Conservation (phyloP, 1,140 invertebrate species). For the Eufriesea mexicana region DNA sequence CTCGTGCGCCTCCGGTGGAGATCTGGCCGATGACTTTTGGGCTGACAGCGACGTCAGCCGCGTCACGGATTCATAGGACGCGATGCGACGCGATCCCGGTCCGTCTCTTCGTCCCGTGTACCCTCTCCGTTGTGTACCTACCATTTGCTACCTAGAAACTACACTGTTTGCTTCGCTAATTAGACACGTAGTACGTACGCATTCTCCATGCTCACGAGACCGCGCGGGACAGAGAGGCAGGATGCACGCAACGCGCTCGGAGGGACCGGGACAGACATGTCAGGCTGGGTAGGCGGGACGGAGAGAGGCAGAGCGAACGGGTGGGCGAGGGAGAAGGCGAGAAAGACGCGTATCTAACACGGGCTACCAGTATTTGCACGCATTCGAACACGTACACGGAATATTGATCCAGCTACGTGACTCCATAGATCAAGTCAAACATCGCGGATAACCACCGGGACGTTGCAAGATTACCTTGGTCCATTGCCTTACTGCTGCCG, state of each 20-base stretch:
- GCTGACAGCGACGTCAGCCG: not conserved
- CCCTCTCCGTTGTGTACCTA: constrained; percentile 54
- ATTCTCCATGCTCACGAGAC: constrained; percentile 49
- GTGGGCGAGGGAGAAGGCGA: constrained; percentile 1
- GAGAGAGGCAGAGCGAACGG: not conserved
- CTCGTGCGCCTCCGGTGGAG: not conserved
- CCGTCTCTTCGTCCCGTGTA: constrained; percentile 17
- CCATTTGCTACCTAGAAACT: constrained; percentile 73
- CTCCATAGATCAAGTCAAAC: constrained; percentile 68
- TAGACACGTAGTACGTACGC: constrained; percentile 75
- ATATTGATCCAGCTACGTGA: constrained; percentile 66
- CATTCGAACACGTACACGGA: constrained; percentile 59
- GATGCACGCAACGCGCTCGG: not conserved
- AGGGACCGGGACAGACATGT: not conserved
- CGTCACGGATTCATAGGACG: not conserved
- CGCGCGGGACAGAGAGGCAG: not conserved
- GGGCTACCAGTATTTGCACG: constrained; percentile 46
- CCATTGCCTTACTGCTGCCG: constrained; percentile 67
- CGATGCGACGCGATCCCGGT: constrained; percentile 23
- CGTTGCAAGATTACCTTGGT: constrained; percentile 67
- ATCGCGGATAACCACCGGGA: constrained; percentile 60
- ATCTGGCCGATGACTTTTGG: constrained; percentile 18
- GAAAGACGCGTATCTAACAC: constrained; percentile 59
- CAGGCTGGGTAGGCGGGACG: not conserved
- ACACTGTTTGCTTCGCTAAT: constrained; percentile 78